phyloP scores from a whole-genome alignment of 2,113 vertebrate genomes.

The Passer montanus region DNA sequence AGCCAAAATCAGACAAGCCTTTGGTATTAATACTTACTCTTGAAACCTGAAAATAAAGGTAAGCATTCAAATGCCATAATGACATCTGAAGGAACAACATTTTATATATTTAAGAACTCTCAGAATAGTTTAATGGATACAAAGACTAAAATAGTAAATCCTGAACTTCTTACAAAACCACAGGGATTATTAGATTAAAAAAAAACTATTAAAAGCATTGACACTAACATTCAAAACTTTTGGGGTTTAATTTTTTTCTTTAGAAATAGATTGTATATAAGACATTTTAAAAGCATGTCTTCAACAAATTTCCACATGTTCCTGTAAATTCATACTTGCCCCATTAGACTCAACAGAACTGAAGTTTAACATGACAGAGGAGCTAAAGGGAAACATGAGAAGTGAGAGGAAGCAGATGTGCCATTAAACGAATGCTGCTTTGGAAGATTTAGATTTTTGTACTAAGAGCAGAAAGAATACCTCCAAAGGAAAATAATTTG shows the following conservation, averaged over 20 bases:
- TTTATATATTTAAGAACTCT: not conserved
- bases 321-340: not conserved
- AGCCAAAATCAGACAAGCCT: not conserved
- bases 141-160: not conserved
- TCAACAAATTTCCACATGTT: not conserved
- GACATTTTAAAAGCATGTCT: not conserved
- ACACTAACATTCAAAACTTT: not conserved
- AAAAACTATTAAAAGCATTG: not conserved
- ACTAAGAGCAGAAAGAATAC: not conserved
- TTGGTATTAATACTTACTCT: not conserved
- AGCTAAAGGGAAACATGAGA: not conserved
- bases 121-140: not conserved
- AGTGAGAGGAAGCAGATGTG: not conserved
- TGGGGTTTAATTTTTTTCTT: not conserved
- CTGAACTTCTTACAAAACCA: not conserved
- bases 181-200: not conserved
- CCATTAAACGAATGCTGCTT: not conserved
- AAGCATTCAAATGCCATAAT: not conserved
- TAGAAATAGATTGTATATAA: not conserved
- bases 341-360: not conserved
- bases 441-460: not conserved
- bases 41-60: not conserved
- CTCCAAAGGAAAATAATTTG: not conserved
- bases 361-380: not conserved
- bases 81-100: not conserved